A percentile compares a stretch with the other conserved stretches of the same genome.
Evolutionary conservation across 2,888 invertebrate genomes (phyloP).

Genomic region (Formica aserva): DNA sequence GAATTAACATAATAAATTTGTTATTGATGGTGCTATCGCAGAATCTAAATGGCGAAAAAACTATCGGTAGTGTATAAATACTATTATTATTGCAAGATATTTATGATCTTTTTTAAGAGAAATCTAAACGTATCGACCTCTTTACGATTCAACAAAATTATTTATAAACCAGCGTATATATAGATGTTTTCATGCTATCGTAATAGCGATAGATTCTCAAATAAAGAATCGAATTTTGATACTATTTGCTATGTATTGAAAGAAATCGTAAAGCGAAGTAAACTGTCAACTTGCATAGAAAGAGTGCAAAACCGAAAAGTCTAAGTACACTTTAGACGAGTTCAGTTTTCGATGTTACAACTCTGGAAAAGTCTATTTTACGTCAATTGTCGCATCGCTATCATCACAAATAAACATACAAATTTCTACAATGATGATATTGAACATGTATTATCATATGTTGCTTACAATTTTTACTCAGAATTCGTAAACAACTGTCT

Average conservation of each 20-base stretch:
- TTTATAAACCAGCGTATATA: not conserved
- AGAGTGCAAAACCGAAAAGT: not conserved
- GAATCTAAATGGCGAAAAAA: not conserved
- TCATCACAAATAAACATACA: not conserved
- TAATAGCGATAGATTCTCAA: not conserved
- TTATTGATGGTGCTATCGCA: not conserved
- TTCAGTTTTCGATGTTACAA: slow-evolving; percentile 19
- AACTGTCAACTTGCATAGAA: not conserved
- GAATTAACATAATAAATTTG: not conserved
- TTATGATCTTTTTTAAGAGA: not conserved
- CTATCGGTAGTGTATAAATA: not conserved
- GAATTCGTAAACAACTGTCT: not conserved
- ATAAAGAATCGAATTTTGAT: not conserved
- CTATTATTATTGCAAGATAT: not conserved
- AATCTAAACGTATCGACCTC: not conserved
- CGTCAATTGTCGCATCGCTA: not conserved
- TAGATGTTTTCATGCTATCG: not conserved
- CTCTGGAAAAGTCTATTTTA: slow-evolving; percentile 25
- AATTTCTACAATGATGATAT: not conserved
- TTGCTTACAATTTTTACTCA: not conserved
- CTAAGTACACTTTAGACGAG: not conserved
- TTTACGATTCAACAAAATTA: not conserved
- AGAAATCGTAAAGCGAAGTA: not conserved
- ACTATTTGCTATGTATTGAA: not conserved
- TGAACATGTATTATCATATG: not conserved